Evolutionary conservation across 2,797 vertebrate genomes (phyloP), one percentile per base, ranked within the genome.

Genomic region (Sandelia bainsii): DNA sequence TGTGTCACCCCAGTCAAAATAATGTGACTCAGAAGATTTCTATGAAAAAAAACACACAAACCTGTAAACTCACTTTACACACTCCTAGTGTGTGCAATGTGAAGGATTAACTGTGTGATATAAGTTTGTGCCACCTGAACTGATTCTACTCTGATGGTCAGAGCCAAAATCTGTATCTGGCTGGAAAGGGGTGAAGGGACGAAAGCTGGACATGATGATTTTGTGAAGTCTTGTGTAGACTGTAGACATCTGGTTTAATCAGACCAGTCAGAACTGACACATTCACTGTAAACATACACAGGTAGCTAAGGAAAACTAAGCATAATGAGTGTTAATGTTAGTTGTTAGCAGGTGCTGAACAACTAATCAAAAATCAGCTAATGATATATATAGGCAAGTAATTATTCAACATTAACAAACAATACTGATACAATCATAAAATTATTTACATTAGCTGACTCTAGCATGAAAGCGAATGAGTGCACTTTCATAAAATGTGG

Each of bases 1-100:
- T 61, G 45, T 25, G 9, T 2, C 44, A 16, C 27, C 51, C 22
- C 77, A 82, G 85, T 74, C 87, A 83, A 69, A 72, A 82, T 79
- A 80, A 0, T 4, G 51, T 73, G 80, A 86, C 58, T 85, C 84
- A 83, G 59, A 61, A 48, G 44, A 27, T 40, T 25, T 40, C 13
- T 49, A 11, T 17, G n/a, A 3, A 4, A 1, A 22, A 0, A 16
- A 62, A 42, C 40, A n/a, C 45, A 53, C 53, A 44, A 29, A 11
- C 52, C 29, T 57, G 27, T 52, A 60, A 62, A 59, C 52, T 0
- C 29, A n/a, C n/a, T n/a, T n/a, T n/a, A 16, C 34, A 44, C 4
- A 32, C 34, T n/a, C 22, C 17, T 51, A 1, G 50, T 51, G 37
- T 56, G 27, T 29, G 5, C 27, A 29, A 25, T 25, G 25, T 25